Base-by-base conservation (phyloP, 1,140 invertebrate genomes). In the Drosophila biarmipes region DNA sequence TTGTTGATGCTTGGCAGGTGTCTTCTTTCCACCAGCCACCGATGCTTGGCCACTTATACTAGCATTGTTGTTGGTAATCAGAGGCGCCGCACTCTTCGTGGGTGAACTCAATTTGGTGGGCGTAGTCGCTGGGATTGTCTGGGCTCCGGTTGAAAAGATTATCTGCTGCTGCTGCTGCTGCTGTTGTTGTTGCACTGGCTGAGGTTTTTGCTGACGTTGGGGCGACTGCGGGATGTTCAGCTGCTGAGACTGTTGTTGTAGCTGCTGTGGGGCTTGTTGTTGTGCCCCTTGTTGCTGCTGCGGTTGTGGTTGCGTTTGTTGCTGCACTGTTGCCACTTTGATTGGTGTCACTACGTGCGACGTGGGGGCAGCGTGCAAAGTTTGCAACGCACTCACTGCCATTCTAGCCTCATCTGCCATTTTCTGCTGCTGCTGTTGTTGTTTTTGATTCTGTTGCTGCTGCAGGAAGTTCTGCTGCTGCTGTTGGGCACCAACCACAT, bases 371-470 rank as follows among this genome's bases (percentile, higher is more conserved):
- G 84, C 79, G 71, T 89, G 84, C 37, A 87, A 34, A 1, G 84
- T 84, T 51, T 87, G 84, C 46, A 87, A 24, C 0, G 84, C 84
- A 56, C 84, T 87, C 4, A 89, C 84, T 17, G 84, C 84, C 43
- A 87, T 84, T 31, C 84, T 77, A 38, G 82, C 82, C 51, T 90
- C 80, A 42, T 90, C 80, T 2, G 79, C 78, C 59, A 84, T 17
- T 21, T 84, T 76, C n/a, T 76, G 54, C 10, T 35, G 52, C 3
- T 74, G 74, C 7, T 59, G 48, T 0, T 48, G 45, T 3, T 42
- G 74, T 5, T 59, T 40, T 0, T 48, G 45, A 2, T 42, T 53
- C 5, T 75, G 52, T 12, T 75, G 58, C 10, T 57, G 59, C 31
- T 73, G 56, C 12, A 64, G 6, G 63, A 63, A 37, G 52, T 52